Percentiles rank a stretch among this genome's conserved stretches.
phyloP scores from a whole-genome alignment of 2,888 invertebrate species.

The Rapana venosa region DNA sequence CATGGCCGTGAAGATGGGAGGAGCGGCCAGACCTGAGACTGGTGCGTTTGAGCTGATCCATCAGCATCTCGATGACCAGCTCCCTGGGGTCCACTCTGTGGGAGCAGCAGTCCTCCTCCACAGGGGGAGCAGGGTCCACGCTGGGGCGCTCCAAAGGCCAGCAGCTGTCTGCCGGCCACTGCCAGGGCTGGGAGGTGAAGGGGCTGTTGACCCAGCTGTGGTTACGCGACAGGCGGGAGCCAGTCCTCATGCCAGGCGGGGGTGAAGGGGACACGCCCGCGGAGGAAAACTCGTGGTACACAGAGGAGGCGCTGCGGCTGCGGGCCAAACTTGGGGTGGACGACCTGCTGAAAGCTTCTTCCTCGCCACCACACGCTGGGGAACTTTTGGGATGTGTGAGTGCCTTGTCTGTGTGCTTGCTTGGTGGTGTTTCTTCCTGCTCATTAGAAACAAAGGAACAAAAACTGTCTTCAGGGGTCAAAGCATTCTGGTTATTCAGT shows the following conservation, averaged over 20 bases:
- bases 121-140: conserved; percentile 44
- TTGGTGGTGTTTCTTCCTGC: background rate
- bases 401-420: background rate
- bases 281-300: conserved; percentile 31
- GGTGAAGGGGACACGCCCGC: conserved; percentile 35
- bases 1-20: conserved; percentile 52
- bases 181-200: conserved; percentile 27
- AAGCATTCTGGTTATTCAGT: conserved; percentile 16
- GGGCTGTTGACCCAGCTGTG: conserved; percentile 39
- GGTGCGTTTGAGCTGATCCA: conserved; percentile 38
- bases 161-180: conserved; percentile 42
- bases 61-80: conserved; percentile 36
- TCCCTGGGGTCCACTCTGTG: conserved; percentile 27
- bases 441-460: conserved; percentile 36
- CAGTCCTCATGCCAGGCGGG: conserved; percentile 13
- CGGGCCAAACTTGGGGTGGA: conserved; percentile 24
- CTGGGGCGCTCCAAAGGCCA: conserved; percentile 52
- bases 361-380: background rate
- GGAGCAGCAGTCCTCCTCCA: background rate
- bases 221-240: conserved; percentile 8
- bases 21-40: conserved; percentile 23
- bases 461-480: conserved; percentile 38
- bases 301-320: conserved; percentile 37
- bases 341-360: background rate
- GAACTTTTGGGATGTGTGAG: background rate